These are phyloP conservation scores for Folsomia manolachei DNA, from an alignment of 2,888 invertebrate species.

Conservation along the genomic window DNA sequence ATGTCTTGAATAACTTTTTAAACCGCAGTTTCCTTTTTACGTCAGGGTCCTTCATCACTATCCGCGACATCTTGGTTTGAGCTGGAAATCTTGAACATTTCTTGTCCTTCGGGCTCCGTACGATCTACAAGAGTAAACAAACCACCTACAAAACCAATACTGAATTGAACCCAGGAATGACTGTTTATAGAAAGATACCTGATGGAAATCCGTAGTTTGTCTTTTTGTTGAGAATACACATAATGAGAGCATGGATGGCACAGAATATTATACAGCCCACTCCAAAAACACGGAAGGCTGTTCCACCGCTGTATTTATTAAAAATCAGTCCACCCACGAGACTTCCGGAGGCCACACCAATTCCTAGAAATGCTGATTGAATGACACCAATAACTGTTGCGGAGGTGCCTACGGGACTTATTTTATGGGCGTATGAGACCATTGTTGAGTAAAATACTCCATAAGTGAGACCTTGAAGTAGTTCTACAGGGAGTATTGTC, in stretches of 20 bases:
- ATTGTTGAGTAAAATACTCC: slow-evolving; percentile 84
- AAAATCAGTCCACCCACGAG: slow-evolving; percentile 72
- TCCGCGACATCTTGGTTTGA: slow-evolving; percentile 17
- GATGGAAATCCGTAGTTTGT: slow-evolving; percentile 41
- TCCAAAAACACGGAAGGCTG: slow-evolving; percentile 71
- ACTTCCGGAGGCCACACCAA: slow-evolving; percentile 76
- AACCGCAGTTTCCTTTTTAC: slow-evolving; percentile 4
- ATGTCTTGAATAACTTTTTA: background rate
- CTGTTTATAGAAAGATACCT: too few relatives aligned
- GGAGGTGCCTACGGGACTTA: slow-evolving; percentile 78
- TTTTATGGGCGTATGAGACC: slow-evolving; percentile 80
- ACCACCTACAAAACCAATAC: background rate
- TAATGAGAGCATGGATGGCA: slow-evolving; percentile 61
- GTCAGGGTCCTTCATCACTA: slow-evolving; percentile 20
- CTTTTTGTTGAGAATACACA: slow-evolving; percentile 54
- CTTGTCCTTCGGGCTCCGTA: slow-evolving; percentile 47
- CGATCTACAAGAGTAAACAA: slow-evolving; percentile 21
- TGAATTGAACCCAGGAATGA: background rate
- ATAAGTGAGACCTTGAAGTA: slow-evolving; percentile 82
- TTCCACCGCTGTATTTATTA: slow-evolving; percentile 63
- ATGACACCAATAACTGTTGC: slow-evolving; percentile 84
- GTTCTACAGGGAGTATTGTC: slow-evolving; percentile 79
- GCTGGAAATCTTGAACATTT: slow-evolving; percentile 45
- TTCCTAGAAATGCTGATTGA: slow-evolving; percentile 81
- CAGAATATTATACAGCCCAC: slow-evolving; percentile 65